Conservation (phyloP, 2,888 invertebrate genomes). For the Ctenicera cuprea region DNA sequence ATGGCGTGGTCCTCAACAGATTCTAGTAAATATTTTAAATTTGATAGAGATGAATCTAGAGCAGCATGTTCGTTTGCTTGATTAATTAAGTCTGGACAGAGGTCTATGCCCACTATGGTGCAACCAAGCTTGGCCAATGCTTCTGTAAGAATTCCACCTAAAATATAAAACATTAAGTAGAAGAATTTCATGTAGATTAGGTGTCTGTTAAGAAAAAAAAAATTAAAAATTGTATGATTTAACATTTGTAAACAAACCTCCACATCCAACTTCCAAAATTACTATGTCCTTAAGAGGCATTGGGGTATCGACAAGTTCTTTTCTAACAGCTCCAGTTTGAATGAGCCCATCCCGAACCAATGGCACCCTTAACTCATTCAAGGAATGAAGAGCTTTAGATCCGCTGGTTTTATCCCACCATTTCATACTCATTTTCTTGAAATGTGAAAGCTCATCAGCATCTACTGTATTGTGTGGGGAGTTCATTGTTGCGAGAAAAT, state of each 20-base stretch:
- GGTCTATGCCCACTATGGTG: slow-evolving; percentile 87
- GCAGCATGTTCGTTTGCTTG: slow-evolving; percentile 80
- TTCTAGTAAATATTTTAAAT: slow-evolving; percentile 73
- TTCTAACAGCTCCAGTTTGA: slow-evolving; percentile 70
- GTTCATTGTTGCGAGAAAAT: no score
- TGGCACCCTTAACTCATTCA: slow-evolving; percentile 84
- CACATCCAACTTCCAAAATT: slow-evolving; percentile 94
- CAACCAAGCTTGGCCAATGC: slow-evolving; percentile 88
- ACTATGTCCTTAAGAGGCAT: slow-evolving; percentile 80
- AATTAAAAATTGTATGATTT: no score
- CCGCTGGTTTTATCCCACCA: slow-evolving; percentile 89
- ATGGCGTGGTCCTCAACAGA: slow-evolving; percentile 76
- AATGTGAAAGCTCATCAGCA: slow-evolving; percentile 76
- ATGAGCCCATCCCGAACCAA: slow-evolving; percentile 85
- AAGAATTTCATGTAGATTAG: no score
- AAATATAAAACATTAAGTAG: slow-evolving; percentile 16
- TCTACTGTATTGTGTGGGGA: slow-evolving; percentile 62
- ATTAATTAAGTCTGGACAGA: slow-evolving; percentile 81
- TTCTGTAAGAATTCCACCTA: slow-evolving; percentile 71
- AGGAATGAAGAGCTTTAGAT: slow-evolving; percentile 82
- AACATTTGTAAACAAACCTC: no score
- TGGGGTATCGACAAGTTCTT: slow-evolving; percentile 70
- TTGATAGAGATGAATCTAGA: slow-evolving; percentile 69
- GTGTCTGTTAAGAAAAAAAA: no score
- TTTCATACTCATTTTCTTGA: slow-evolving; percentile 75